Evolutionary conservation across 23 tunicate species (phyloP), one percentile per base, ranked within the genome.

Genomic region (Phallusia fumigata): DNA sequence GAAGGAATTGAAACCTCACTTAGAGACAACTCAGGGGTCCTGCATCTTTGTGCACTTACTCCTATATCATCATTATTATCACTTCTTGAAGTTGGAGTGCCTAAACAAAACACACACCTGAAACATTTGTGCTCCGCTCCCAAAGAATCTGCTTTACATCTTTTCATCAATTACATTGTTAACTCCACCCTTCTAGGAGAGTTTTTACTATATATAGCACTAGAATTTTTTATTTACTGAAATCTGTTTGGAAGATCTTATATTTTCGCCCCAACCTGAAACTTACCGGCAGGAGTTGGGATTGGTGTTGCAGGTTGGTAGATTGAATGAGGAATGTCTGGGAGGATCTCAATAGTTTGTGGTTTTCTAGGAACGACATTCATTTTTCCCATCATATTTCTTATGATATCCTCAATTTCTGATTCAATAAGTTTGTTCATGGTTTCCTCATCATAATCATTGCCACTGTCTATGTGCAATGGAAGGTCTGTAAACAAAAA

Each of bases 391-490:
- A 58, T 58, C 69, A 58, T 58, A 16, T 22, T 58, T 34, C 81
- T 51, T 32, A 87, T 65, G 30, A 87, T 87, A 40, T 58, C 72
- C 6, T 24, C 32, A 31, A 87, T 33, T 33, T 87, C 90, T 33
- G 82, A 76, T 33, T 87, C 90, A 6, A 87, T 76, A 16, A 87
- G 74, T 30, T 53, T 40, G 0, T 75, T 58, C 33, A 87, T 35
- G 24, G 90, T 76, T 51, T 85, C 77, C 32, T 75, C 82, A 53
- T 65, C 78, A 44, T 81, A 32, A 0, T 78, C 53, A 31, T 81
- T 64, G 19, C 86, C 90, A 52, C 86, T 75, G 36, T 87, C 90
- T 32, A 87, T 47, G 33, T 32, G 40, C 8, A 87, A 45, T 45
- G 85, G 86, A 50, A 81, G 76, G 34, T 84, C 84, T 58, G 31